Evolutionary conservation across 2,113 vertebrate species (phyloP).

Genomic region (Sardina pilchardus): DNA sequence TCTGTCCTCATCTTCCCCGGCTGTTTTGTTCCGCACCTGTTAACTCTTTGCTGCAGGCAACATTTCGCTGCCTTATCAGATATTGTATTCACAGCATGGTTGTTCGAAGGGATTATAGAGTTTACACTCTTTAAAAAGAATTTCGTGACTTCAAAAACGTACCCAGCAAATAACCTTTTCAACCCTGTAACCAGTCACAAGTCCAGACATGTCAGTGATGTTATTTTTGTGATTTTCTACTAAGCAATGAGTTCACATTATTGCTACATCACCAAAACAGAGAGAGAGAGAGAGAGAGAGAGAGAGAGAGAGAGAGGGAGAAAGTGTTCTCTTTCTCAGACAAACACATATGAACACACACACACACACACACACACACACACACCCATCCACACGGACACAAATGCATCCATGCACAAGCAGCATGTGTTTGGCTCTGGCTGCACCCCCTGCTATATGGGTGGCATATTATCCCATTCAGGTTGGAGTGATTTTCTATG

Average conservation of each 20-base stretch:
- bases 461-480: conserved; percentile 45
- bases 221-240: not conserved
- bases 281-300: not conserved
- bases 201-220: not conserved
- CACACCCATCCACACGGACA: too few species aligned
- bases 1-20: conserved; percentile 23
- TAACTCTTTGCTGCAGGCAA: conserved; percentile 32
- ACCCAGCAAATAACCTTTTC: not conserved
- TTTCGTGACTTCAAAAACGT: not conserved
- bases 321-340: too few species aligned
- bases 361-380: too few species aligned
- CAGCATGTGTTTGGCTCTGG: not conserved
- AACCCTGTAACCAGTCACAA: not conserved
- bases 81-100: not conserved
- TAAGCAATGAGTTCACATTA: not conserved
- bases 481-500: conserved; percentile 14
- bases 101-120: not conserved
- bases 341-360: too few species aligned
- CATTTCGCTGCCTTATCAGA: not conserved
- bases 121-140: not conserved
- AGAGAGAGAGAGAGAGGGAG: too few species aligned
- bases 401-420: not conserved
- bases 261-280: not conserved
- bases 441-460: not conserved
- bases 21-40: conserved; percentile 29